These are phyloP conservation scores for Perca schrenkii DNA, from an alignment of 2,113 vertebrate species.

Conservation along the genomic window DNA sequence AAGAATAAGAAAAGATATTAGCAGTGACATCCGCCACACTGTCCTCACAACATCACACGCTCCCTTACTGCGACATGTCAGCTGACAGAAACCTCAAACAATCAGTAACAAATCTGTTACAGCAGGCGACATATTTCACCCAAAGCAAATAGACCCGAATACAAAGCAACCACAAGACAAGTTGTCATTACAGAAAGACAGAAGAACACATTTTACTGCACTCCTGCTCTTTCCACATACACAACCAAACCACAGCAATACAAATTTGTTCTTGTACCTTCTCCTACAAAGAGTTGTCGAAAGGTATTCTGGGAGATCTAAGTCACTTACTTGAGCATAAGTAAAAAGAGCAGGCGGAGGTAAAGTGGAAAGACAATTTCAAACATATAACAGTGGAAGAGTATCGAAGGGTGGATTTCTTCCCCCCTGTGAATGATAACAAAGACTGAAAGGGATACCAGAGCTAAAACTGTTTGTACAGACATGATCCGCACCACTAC, in stretches of 20 bases:
- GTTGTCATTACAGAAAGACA: background rate
- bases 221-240: conserved; percentile 13
- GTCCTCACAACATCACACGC: background rate
- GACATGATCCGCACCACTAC: conserved; percentile 52
- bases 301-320: conserved; percentile 40
- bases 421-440: background rate
- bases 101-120: background rate
- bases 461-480: conserved; percentile 58
- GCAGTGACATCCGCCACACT: background rate
- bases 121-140: background rate
- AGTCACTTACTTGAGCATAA: conserved; percentile 20
- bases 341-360: conserved; percentile 1
- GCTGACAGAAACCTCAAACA: background rate
- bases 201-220: background rate
- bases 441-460: conserved; percentile 26
- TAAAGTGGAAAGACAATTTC: background rate
- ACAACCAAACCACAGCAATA: conserved; percentile 33
- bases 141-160: background rate
- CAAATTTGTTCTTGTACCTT: conserved; percentile 24
- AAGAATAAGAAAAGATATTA: background rate
- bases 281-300: conserved; percentile 2
- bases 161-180: conserved; percentile 9
- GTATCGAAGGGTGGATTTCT: conserved; percentile 3
- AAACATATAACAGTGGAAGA: background rate
- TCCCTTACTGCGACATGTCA: background rate